Evolutionary conservation across 1,140 invertebrate genomes (phyloP), one percentile per base, ranked within the genome.

Genomic region (Ostrea edulis): DNA sequence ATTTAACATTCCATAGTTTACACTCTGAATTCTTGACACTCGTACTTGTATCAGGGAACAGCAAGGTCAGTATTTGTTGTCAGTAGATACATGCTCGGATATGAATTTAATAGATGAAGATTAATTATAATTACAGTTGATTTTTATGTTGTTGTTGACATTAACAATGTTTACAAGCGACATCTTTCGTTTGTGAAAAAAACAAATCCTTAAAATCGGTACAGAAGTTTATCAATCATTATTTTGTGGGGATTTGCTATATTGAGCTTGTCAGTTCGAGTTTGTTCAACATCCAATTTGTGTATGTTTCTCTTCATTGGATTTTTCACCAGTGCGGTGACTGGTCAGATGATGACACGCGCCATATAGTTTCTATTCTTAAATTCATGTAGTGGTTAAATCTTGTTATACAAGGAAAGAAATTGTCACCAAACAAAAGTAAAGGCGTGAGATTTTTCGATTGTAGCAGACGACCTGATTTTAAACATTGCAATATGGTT

Each of bases 71-170:
- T 54, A 84, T 86, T 89, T 89, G 88, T 89, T 89, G 88, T 89
- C 88, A 89, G 84, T 89, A 86, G 88, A 89, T 89, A 89, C 88
- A 86, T 86, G 88, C 71, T 77, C 85, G 83, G 84, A 85, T 82
- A 83, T 44, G 52, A 53, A 82, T 58, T 82, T 52, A 83, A 83
- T 52, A 44, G 58, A 84, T 44, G 35, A 71, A 82, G 88, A 83
- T 81, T 25, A 77, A 29, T 77, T 77, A 77, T 25, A 77, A 29
- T 77, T 77, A 77, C 68, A 22, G 25, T 77, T 77, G 17, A 77
- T 77, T 29, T 44, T 44, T 53, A 86, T 65, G 53, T 81, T 82
- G 85, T 68, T 35, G 44, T 62, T 52, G 35, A 52, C 55, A 53
- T 25, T 86, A 84, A 86, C 55, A 65, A 84, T 86, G 82, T 86